Percentiles rank a stretch among this genome's conserved stretches.
Evolutionary conservation across 2,113 vertebrate genomes (phyloP).

Genomic region (Neoarius graeffei): DNA sequence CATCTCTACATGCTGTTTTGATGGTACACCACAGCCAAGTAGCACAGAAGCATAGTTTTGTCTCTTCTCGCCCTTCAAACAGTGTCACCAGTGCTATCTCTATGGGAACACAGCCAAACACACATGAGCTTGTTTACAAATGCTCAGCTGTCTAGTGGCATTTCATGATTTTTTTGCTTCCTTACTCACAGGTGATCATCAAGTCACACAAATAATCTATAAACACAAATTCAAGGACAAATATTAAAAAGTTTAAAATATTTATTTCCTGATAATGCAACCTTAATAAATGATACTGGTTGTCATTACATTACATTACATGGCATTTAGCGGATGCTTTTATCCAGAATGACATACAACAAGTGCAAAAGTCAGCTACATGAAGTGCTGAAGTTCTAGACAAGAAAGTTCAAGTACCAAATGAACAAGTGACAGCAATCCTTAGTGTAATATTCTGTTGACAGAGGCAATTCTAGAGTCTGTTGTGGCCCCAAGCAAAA

Average conservation of each 20-base stretch:
- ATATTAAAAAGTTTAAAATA: neutral
- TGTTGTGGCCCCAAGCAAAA: too few species aligned
- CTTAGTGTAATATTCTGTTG: too few species aligned
- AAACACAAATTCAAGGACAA: constrained; percentile 14
- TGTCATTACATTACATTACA: too few species aligned
- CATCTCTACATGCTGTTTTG: neutral
- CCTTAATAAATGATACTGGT: neutral
- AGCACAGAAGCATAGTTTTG: neutral
- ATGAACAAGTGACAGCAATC: too few species aligned
- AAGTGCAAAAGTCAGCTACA: too few species aligned
- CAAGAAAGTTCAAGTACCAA: too few species aligned
- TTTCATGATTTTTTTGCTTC: neutral
- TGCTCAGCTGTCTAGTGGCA: neutral
- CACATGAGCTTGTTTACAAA: constrained; percentile 10
- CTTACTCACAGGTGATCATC: constrained; percentile 21
- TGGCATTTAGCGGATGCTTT: too few species aligned
- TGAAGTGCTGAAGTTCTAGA: too few species aligned
- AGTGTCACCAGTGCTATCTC: neutral
- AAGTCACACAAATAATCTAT: constrained; percentile 5
- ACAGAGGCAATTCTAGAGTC: too few species aligned
- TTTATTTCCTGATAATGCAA: neutral
- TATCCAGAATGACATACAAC: too few species aligned
- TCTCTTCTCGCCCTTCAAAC: neutral
- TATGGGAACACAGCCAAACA: neutral
- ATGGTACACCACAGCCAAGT: neutral